Evolutionary conservation across 2,797 vertebrate species (phyloP).

Genomic region (Chanos chanos): DNA sequence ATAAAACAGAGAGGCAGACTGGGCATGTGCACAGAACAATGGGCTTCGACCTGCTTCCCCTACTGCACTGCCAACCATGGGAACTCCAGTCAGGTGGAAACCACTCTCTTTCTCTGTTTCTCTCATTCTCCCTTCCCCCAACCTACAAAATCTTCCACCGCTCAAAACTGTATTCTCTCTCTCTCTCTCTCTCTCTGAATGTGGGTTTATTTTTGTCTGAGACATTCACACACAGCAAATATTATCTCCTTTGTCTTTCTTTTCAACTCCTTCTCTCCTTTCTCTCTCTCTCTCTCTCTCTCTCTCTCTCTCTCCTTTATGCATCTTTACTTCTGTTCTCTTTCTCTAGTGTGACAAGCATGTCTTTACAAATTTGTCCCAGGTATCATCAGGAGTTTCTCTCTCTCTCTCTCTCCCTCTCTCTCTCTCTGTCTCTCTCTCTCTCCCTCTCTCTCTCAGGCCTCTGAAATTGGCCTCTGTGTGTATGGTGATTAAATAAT

Average conservation of each 20-base stretch:
- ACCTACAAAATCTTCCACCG: not conserved
- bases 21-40: constrained; percentile 98
- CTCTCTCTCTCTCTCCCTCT: constrained; percentile 10
- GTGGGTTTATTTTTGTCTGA: no score
- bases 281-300: constrained; percentile 61
- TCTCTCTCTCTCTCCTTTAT: constrained; percentile 5
- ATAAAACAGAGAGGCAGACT: constrained; percentile 98
- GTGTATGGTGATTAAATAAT: constrained; percentile 98
- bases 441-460: constrained; percentile 47
- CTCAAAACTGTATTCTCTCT: not conserved
- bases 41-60: constrained; percentile 97
- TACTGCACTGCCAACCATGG: constrained; percentile 96
- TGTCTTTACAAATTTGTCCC: no score
- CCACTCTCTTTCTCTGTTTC: constrained; percentile 65
- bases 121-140: constrained; percentile 46
- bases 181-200: constrained; percentile 3
- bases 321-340: no score
- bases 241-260: not conserved
- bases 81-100: constrained; percentile 99
- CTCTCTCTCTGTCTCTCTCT: not conserved
- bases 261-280: constrained; percentile 59
- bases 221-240: no score
- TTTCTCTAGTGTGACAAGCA: no score
- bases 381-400: no score
- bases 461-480: constrained; percentile 90